Evolutionary conservation across 2,113 vertebrate species (phyloP).

Genomic region (Acanthochromis polyacanthus): DNA sequence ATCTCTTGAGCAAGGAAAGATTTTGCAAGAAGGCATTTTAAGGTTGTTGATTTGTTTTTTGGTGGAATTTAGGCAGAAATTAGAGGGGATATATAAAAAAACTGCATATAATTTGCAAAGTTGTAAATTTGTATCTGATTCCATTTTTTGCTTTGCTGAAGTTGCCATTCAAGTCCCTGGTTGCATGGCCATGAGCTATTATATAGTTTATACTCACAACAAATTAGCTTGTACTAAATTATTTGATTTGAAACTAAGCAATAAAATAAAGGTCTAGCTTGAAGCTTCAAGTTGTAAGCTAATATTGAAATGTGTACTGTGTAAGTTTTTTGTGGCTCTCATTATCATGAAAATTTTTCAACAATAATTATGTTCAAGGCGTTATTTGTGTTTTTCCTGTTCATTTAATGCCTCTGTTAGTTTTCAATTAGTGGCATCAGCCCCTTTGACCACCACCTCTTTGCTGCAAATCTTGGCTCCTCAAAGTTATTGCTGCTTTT

Average conservation of each 20-base stretch:
- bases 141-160: not conserved
- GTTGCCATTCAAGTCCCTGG: not conserved
- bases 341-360: too few relatives aligned
- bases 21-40: not conserved
- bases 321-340: not conserved
- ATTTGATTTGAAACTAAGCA: not conserved
- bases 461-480: too few relatives aligned
- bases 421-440: too few relatives aligned
- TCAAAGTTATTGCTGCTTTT: too few relatives aligned
- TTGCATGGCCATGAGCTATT: too few relatives aligned
- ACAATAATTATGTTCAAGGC: too few relatives aligned
- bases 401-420: too few relatives aligned
- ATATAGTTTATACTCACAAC: too few relatives aligned
- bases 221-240: too few relatives aligned
- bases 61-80: not conserved
- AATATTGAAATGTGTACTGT: not conserved
- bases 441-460: too few relatives aligned
- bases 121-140: not conserved
- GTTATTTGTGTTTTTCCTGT: too few relatives aligned
- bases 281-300: not conserved
- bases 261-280: not conserved
- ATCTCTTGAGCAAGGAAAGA: not conserved
- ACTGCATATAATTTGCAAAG: not conserved
- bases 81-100: not conserved
- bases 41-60: not conserved